Conservation (phyloP, 2,888 invertebrate genomes). For the Microchrysa polita region DNA sequence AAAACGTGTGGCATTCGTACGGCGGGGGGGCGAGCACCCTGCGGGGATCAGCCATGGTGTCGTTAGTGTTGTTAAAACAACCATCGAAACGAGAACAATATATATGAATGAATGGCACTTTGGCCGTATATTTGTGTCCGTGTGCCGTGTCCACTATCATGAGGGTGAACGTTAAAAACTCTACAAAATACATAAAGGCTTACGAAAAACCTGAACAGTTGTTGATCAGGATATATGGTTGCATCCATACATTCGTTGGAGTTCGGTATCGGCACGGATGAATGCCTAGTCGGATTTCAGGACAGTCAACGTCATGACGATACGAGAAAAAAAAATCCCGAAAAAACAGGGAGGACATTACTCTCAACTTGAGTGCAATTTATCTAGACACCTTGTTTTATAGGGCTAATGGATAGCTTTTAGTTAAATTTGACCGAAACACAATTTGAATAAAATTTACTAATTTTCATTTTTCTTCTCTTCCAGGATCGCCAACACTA, state of each 20-base stretch:
- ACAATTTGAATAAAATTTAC: not conserved
- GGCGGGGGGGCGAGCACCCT: no score
- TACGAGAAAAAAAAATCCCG: slow-evolving; percentile 36
- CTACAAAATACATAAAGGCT: not conserved
- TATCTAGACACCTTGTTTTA: slow-evolving; percentile 45
- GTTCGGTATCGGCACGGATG: no score
- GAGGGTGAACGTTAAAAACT: no score
- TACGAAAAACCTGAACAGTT: slow-evolving; percentile 1
- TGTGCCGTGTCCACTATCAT: not conserved
- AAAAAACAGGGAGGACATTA: slow-evolving; percentile 42
- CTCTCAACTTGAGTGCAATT: slow-evolving; percentile 49
- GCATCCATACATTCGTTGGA: not conserved
- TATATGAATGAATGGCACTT: slow-evolving; percentile 30
- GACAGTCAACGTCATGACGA: slow-evolving; percentile 11
- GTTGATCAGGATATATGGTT: slow-evolving; percentile 12
- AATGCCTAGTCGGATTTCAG: not conserved
- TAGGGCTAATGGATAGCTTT: slow-evolving; percentile 21
- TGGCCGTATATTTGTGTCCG: not conserved
- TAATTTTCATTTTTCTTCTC: slow-evolving; percentile 33
- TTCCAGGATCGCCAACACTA: slow-evolving; percentile 65
- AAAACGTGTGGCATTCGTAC: no score
- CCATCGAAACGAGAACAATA: no score
- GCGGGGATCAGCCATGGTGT: no score
- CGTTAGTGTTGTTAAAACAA: no score
- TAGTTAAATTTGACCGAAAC: slow-evolving; percentile 18